A percentile compares a stretch with the other conserved stretches of the same genome.
These are phyloP conservation scores for Pedionomus torquatus DNA, from an alignment of 2,113 vertebrate genomes.

Conservation along the genomic window DNA sequence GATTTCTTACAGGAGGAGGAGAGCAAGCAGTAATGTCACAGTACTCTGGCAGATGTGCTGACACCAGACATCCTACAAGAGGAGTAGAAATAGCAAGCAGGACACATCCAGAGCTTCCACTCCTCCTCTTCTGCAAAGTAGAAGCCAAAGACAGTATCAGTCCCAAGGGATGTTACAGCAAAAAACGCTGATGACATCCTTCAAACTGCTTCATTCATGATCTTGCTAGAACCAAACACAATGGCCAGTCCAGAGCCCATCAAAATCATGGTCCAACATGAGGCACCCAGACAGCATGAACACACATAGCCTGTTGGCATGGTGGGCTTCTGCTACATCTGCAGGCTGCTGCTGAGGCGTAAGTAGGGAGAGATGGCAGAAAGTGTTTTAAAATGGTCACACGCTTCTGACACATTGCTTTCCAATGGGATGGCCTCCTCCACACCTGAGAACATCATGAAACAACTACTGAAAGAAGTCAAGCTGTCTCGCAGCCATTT, in stretches of 20 bases:
- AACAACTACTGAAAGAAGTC: neutral
- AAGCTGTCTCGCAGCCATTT: neutral
- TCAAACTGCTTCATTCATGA: neutral
- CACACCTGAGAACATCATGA: neutral
- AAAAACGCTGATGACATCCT: neutral
- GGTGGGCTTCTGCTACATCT: neutral
- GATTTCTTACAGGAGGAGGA: neutral
- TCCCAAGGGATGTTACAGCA: neutral
- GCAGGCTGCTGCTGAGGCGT: neutral
- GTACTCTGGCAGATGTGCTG: neutral
- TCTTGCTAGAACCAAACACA: neutral
- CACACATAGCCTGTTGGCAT: neutral
- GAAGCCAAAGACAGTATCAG: neutral
- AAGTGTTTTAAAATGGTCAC: neutral
- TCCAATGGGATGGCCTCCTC: neutral
- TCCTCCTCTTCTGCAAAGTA: neutral
- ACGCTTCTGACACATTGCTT: neutral
- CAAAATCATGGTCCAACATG: accelerated
- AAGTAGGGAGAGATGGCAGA: neutral
- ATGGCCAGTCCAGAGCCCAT: neutral
- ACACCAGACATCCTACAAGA: neutral
- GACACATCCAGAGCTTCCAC: neutral
- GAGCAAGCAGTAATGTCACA: neutral
- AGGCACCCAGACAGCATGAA: neutral
- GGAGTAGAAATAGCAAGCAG: neutral